phyloP scores from a whole-genome alignment of 2,888 invertebrate genomes.

The Pharmacophagus antenor region DNA sequence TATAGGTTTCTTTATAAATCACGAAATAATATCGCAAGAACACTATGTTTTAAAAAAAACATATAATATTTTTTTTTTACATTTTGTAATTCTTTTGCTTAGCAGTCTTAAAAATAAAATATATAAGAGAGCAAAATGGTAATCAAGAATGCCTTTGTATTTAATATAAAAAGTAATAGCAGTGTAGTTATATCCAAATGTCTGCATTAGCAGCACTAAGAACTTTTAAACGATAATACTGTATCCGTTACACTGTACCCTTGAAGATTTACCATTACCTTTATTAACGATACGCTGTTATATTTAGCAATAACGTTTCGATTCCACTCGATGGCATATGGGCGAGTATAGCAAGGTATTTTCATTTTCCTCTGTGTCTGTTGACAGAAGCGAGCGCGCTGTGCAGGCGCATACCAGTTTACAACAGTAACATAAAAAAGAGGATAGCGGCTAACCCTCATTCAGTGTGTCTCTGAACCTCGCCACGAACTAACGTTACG shows the following conservation, averaged over 20 bases:
- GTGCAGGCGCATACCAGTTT: conserved; percentile 65
- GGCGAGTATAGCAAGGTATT: conserved; percentile 47
- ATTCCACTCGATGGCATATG: conserved; percentile 41
- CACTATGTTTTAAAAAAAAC: neutral
- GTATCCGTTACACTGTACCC: conserved; percentile 4
- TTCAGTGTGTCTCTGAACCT: conserved; percentile 60
- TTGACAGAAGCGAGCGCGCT: conserved; percentile 43
- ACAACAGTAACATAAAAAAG: conserved; percentile 69
- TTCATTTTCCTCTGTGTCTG: conserved; percentile 48
- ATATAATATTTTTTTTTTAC: neutral
- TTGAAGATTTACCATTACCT: conserved; percentile 24
- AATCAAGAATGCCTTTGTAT: neutral
- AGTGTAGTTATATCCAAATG: neutral
- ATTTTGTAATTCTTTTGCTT: neutral
- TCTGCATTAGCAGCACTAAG: conserved; percentile 10
- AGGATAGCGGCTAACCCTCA: conserved; percentile 68
- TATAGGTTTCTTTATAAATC: neutral
- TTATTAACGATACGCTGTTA: conserved; percentile 22
- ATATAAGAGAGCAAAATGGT: neutral
- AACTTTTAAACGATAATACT: conserved; percentile 16
- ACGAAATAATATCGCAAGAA: neutral
- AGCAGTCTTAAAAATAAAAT: neutral
- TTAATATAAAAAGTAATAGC: neutral
- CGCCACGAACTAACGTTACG: conserved; percentile 48
- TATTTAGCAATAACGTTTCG: conserved; percentile 41